Percentiles rank a stretch among this genome's conserved stretches.
These are phyloP conservation scores for Anomalospiza imberbis DNA, from an alignment of 2,797 vertebrate species.

Conservation along the genomic window DNA sequence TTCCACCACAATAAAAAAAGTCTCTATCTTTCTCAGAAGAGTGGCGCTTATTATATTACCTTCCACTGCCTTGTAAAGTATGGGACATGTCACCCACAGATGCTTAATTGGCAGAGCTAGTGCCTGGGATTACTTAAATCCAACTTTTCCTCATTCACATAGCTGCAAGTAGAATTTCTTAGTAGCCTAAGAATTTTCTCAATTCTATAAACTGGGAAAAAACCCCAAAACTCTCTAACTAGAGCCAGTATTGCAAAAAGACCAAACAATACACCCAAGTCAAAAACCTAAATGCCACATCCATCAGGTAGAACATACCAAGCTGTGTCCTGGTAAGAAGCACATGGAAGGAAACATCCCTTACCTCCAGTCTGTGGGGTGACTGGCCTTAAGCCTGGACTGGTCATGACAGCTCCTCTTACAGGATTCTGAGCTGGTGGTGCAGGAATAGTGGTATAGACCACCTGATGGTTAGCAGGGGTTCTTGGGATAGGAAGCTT, in stretches of 20 bases:
- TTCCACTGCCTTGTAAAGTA: background rate
- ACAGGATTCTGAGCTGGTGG: conserved; percentile 72
- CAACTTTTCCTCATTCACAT: background rate
- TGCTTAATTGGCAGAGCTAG: background rate
- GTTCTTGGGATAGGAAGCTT: conserved; percentile 75
- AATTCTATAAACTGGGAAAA: background rate
- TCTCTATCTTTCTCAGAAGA: background rate
- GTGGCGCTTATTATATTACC: background rate
- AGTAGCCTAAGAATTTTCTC: background rate
- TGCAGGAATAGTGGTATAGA: conserved; percentile 76
- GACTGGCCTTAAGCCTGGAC: conserved; percentile 73
- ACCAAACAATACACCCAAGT: background rate
- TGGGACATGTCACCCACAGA: background rate
- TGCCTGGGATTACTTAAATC: background rate
- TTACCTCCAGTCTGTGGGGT: conserved; percentile 77
- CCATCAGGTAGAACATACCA: background rate
- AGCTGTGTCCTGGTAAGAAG: background rate
- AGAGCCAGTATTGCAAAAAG: background rate
- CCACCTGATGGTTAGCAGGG: conserved; percentile 75
- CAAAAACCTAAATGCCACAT: background rate
- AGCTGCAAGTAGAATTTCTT: background rate
- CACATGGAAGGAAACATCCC: background rate
- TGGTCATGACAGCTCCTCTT: conserved; percentile 74
- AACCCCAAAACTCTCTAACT: fast-evolving
- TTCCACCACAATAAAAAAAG: background rate